A percentile compares a stretch with the other conserved stretches of the same genome.
These are phyloP conservation scores for Phorcus lineatus DNA, from an alignment of 2,888 invertebrate species.

Conservation along the genomic window DNA sequence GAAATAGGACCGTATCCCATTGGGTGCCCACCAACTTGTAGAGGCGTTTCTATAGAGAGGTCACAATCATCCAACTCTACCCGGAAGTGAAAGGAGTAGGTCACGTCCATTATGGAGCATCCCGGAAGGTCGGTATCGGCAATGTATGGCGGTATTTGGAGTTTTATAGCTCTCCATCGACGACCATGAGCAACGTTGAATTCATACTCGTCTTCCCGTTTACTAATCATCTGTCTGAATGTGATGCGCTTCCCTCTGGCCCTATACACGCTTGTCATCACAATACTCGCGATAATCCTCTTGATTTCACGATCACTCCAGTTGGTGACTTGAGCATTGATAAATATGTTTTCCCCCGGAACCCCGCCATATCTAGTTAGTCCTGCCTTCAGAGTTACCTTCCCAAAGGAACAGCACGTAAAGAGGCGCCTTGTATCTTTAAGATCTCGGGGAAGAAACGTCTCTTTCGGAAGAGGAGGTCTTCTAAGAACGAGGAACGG, in stretches of 20 bases:
- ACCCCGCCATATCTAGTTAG: slow-evolving; percentile 67
- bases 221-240: slow-evolving; percentile 67
- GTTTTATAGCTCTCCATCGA: slow-evolving; percentile 71
- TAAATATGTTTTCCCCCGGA: slow-evolving; percentile 72
- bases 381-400: slow-evolving; percentile 59
- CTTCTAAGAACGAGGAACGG: slow-evolving; percentile 71
- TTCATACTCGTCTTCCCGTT: slow-evolving; percentile 71
- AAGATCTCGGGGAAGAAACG: slow-evolving; percentile 36
- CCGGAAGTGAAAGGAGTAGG: slow-evolving; percentile 70
- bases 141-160: slow-evolving; percentile 73
- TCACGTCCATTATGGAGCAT: slow-evolving; percentile 73
- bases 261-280: slow-evolving; percentile 70
- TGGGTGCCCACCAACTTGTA: slow-evolving; percentile 67
- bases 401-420: slow-evolving; percentile 60
- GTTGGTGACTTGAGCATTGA: slow-evolving; percentile 71
- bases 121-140: slow-evolving; percentile 71
- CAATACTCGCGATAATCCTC: slow-evolving; percentile 63
- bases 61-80: slow-evolving; percentile 66
- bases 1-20: slow-evolving; percentile 28
- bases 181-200: slow-evolving; percentile 66
- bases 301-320: slow-evolving; percentile 62
- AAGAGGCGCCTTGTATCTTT: slow-evolving; percentile 59
- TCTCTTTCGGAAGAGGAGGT: slow-evolving; percentile 45
- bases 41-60: slow-evolving; percentile 61
- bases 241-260: slow-evolving; percentile 63